A percentile compares a stretch with the other conserved stretches of the same genome.
phyloP scores from a whole-genome alignment of 2,113 vertebrate genomes.

The Amphiprion percula region DNA sequence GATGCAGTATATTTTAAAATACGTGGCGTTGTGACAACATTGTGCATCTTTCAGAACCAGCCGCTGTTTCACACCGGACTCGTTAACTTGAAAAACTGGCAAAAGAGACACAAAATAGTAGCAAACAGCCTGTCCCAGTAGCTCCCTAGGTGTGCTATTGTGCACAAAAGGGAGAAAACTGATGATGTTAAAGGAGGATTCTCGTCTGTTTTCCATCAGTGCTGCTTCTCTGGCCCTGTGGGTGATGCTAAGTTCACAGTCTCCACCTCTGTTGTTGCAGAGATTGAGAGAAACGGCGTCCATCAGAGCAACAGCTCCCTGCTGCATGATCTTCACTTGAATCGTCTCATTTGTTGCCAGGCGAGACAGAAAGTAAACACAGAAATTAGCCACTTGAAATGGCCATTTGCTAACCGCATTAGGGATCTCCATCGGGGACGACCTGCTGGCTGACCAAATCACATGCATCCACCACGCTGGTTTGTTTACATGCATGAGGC shows the following conservation, averaged over 20 bases:
- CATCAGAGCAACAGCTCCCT: no score
- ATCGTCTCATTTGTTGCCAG: background rate
- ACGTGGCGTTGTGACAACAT: background rate
- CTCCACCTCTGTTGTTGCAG: background rate
- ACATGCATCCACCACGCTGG: no score
- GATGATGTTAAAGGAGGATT: background rate
- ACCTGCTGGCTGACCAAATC: no score
- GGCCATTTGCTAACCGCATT: no score
- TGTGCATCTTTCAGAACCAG: background rate
- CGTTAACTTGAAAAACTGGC: background rate
- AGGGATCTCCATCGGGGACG: no score
- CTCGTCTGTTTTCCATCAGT: background rate
- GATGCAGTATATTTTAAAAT: background rate
- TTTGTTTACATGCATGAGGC: no score
- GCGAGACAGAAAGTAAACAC: background rate
- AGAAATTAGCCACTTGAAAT: background rate
- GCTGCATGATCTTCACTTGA: no score
- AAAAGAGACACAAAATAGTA: background rate
- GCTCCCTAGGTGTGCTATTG: background rate
- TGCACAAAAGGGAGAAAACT: background rate
- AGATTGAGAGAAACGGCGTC: background rate
- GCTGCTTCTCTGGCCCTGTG: no score
- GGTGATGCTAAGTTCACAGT: background rate
- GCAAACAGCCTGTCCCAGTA: background rate
- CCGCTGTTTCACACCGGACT: background rate